Conservation (phyloP, 2,888 invertebrate species). For the Ochropleura leucogaster region DNA sequence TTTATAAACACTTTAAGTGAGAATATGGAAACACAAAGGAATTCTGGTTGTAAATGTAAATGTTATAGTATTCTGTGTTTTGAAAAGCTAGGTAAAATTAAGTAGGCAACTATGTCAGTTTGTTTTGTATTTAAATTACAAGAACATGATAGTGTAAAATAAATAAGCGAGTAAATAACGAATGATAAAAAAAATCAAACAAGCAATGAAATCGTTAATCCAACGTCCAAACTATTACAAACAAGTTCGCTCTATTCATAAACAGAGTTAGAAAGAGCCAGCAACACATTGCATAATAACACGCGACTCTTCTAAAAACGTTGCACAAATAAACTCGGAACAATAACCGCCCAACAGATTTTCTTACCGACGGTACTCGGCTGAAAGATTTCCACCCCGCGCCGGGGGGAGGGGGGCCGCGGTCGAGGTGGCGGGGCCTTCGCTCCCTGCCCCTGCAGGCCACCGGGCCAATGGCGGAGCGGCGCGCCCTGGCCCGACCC, state of each 20-base stretch:
- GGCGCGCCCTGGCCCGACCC: constrained; percentile 88
- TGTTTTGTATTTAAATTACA: neutral
- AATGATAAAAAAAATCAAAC: constrained; percentile 18
- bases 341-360: constrained; percentile 72
- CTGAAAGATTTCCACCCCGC: constrained; percentile 87
- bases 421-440: constrained; percentile 89
- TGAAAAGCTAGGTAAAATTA: no score
- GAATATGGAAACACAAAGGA: neutral
- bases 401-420: constrained; percentile 77
- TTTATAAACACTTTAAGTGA: neutral
- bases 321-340: constrained; percentile 54
- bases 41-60: neutral
- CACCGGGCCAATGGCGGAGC: constrained; percentile 90
- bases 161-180: neutral
- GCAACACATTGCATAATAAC: constrained; percentile 45
- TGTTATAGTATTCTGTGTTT: neutral
- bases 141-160: neutral
- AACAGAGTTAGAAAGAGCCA: constrained; percentile 55
- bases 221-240: constrained; percentile 37
- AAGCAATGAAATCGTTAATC: constrained; percentile 40
- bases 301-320: constrained; percentile 53
- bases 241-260: constrained; percentile 51
- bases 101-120: neutral
- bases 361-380: constrained; percentile 85
- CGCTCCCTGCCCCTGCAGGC: constrained; percentile 89